Percentiles rank a stretch among this genome's conserved stretches.
Evolutionary conservation across 2,113 vertebrate genomes (phyloP).

Genomic region (Melanerpes aurifrons): DNA sequence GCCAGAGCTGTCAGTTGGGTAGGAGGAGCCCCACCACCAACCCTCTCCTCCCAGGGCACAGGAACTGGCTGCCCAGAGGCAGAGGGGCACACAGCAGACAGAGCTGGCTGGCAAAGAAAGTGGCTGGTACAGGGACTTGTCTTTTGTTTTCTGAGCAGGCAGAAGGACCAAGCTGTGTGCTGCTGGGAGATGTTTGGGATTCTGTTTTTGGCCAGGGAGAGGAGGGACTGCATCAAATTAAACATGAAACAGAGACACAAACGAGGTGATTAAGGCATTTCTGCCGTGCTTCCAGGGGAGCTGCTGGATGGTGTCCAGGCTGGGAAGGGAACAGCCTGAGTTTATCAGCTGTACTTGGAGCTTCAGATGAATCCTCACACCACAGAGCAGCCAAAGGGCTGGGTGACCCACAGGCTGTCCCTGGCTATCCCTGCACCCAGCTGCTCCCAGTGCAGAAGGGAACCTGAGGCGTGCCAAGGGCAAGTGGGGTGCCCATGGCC

Average conservation of each 20-base stretch:
- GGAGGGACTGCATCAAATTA: not conserved
- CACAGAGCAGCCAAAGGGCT: not conserved
- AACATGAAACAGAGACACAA: conserved; percentile 31
- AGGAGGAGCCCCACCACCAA: accelerated
- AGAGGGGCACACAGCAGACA: accelerated
- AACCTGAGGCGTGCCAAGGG: not conserved
- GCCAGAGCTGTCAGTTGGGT: not conserved
- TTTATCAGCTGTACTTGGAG: not conserved
- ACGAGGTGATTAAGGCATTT: conserved; percentile 30
- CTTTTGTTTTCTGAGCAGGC: not conserved
- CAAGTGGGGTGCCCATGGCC: not conserved
- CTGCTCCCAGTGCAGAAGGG: accelerated
- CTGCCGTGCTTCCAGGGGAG: not conserved
- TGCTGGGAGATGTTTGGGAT: not conserved
- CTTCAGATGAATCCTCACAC: not conserved
- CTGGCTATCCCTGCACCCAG: accelerated
- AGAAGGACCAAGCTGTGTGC: not conserved
- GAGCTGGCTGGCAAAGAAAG: not conserved
- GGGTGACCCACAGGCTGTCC: not conserved
- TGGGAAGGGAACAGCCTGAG: not conserved
- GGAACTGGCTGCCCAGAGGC: not conserved
- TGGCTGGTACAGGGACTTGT: accelerated
- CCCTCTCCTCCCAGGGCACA: accelerated
- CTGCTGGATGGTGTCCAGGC: not conserved
- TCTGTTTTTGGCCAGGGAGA: not conserved